Base-by-base conservation (phyloP, 2,888 invertebrate species). In the Synergus umbraculus region DNA sequence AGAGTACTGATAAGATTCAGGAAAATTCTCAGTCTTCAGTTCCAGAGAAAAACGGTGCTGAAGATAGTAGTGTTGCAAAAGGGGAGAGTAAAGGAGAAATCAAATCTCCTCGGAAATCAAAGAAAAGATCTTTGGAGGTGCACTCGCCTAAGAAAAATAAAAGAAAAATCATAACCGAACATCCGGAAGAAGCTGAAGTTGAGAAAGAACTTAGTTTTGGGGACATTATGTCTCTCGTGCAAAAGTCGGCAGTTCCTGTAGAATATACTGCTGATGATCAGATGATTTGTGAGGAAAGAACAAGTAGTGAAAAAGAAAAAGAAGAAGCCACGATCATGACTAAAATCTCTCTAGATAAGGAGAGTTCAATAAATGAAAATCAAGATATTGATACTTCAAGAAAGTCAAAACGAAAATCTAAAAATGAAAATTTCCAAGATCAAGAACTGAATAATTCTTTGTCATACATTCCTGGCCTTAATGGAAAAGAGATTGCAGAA, bases 221-320 rank as follows among this genome's bases (percentile, higher is more conserved):
- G 0, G 89, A 91, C 78, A 89, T 90, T 12, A 87, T 89, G 88
- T 88, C 88, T 76, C 81, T 90, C 43, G 89, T 90, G 29, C 86
- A 89, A 12, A 82, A 79, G 76, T 78, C 85, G 22, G 41, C 37
- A 54, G 41, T 73, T 54, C 54, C 73, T 58, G 54, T 9, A 15
- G 76, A 77, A 65, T 54, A 58, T 43, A 67, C 46, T 43, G 22
- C 60, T 18, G 1, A 54, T 44, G 58, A 73, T 4, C 73, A 49
- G n/a, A 37, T 73, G n/a, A 58, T 37, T 54, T 1, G n/a, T 37
- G 18, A 37, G 37, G 18, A 73, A 12, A 54, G 41, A 41, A 8
- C 3, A 10, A 60, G 44, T 43, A 29, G 78, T 43, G 12, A 22
- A 10, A 77, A 77, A 44, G 37, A n/a, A 37, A 13, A 18, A 15